A percentile compares a stretch with the other conserved stretches of the same genome.
phyloP scores from a whole-genome alignment of 2,113 vertebrate genomes.

The Cairina moschata region DNA sequence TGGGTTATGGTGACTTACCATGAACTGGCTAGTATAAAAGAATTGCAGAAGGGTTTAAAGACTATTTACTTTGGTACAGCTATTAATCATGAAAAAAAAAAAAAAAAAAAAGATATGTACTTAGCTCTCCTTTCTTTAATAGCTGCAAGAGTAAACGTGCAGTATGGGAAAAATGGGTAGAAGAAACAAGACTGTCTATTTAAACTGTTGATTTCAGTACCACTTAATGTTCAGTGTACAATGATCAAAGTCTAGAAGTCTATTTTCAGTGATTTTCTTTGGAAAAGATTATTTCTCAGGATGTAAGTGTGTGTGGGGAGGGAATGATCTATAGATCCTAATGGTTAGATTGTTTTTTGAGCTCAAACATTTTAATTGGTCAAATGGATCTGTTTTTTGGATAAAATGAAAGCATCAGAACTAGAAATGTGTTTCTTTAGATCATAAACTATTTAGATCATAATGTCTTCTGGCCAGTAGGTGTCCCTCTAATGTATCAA shows the following conservation, averaged over 20 bases:
- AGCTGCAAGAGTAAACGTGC: not conserved
- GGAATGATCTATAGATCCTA: not conserved
- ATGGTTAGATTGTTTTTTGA: not conserved
- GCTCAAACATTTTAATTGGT: not conserved
- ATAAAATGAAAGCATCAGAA: not conserved
- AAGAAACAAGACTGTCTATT: not conserved
- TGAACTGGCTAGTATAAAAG: not conserved
- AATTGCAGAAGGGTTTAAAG: not conserved
- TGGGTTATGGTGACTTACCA: not conserved
- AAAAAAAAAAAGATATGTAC: not conserved
- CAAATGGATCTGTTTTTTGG: not conserved
- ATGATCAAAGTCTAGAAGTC: not conserved
- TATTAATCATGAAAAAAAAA: not conserved
- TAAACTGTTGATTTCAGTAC: not conserved
- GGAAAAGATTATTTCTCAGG: not conserved
- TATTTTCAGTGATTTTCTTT: not conserved
- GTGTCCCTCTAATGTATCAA: not conserved
- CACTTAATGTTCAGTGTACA: not conserved
- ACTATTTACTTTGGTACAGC: not conserved
- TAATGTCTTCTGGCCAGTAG: not conserved
- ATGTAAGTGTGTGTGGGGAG: not conserved
- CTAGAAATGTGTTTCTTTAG: not conserved
- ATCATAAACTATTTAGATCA: not conserved
- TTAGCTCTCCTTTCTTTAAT: not conserved
- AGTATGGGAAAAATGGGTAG: not conserved